Base-by-base conservation (phyloP, 2,888 invertebrate species). In the Mactromeris polynyma region DNA sequence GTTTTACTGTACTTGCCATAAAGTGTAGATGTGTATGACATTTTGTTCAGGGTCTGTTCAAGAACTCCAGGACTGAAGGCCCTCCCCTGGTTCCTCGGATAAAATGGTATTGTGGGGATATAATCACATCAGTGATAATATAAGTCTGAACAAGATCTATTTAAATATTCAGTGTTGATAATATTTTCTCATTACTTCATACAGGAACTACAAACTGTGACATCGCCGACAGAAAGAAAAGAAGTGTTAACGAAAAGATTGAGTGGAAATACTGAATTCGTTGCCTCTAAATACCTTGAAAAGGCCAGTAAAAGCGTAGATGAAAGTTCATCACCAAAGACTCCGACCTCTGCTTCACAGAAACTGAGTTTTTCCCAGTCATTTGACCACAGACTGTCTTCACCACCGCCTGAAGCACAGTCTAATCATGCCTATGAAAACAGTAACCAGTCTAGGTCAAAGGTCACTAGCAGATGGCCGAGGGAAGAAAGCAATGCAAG, bases 231-330 rank as follows among this genome's bases (percentile, higher is more conserved):
- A 38, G 82, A 78, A 31, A 83, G 36, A 21, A 78, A 79, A 58
- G 86, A 81, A 19, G 58, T 38, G 19, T 40, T 89, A 6, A 54
- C 73, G n/a, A 89, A 90, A 69, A 64, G 90, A 21, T 83, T 92
- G 0, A 89, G 90, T 86, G 92, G 92, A 21, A 92, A 92, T 73
- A 92, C 92, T 42, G 92, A 90, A 40, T 90, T 88, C 64, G 88
- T 88, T 19, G 86, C 90, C 17, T 77, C 86, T 21, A 86, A 80
- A 54, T 92, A 83, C 38, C 81, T 92, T 69, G 88, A 89, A 69
- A 90, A 90, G 77, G 89, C 89, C 33, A 89, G 86, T 64, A 88
- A 90, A 73, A 88, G 90, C 42, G 78, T 90, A 31, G 86, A 89
- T 31, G 87, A 90, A 83, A n/a, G 64, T 26, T 58, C 90, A 69